Evolutionary conservation across 2,888 invertebrate species (phyloP).

Genomic region (Cerceris ruficornis): DNA sequence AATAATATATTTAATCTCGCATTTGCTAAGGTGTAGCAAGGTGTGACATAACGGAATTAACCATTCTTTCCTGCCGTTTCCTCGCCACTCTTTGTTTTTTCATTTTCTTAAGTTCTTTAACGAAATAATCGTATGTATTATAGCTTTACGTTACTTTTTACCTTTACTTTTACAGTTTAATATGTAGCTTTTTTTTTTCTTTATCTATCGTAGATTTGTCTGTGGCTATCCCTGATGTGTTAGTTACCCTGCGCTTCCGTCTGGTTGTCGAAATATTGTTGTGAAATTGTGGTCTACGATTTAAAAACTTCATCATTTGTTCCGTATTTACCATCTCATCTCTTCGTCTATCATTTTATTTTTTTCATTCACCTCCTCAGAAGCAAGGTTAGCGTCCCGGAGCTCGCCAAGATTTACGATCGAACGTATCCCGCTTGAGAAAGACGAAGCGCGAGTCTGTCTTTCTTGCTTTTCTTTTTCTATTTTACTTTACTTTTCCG

Average conservation of each 20-base stretch:
- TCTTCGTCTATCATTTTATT: not conserved
- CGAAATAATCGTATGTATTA: slow-evolving; percentile 78
- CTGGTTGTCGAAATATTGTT: slow-evolving; percentile 82
- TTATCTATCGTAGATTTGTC: slow-evolving; percentile 82
- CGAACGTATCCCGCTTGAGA: slow-evolving; percentile 16
- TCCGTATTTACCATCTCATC: slow-evolving; percentile 24
- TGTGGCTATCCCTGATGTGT: slow-evolving; percentile 82
- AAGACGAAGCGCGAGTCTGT: slow-evolving; percentile 4
- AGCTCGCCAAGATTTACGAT: slow-evolving; percentile 62
- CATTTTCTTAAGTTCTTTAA: slow-evolving; percentile 69
- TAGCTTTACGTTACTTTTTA: slow-evolving; percentile 77
- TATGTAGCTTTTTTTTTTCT: slow-evolving; percentile 78
- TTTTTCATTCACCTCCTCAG: not conserved
- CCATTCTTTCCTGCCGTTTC: slow-evolving; percentile 59
- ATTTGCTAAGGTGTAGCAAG: slow-evolving; percentile 58
- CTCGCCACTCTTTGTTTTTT: slow-evolving; percentile 58
- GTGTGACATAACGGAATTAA: slow-evolving; percentile 64
- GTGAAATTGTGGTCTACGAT: slow-evolving; percentile 77
- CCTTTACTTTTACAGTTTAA: slow-evolving; percentile 78
- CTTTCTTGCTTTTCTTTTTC: slow-evolving; percentile 4
- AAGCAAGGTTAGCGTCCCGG: slow-evolving; percentile 29
- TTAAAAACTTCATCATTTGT: slow-evolving; percentile 64
- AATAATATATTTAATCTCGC: slow-evolving; percentile 65
- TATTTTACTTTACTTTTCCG: slow-evolving; percentile 6
- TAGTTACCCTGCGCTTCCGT: slow-evolving; percentile 82